These are phyloP conservation scores for Gasteruption jaculator DNA, from an alignment of 2,888 invertebrate genomes.

Conservation along the genomic window DNA sequence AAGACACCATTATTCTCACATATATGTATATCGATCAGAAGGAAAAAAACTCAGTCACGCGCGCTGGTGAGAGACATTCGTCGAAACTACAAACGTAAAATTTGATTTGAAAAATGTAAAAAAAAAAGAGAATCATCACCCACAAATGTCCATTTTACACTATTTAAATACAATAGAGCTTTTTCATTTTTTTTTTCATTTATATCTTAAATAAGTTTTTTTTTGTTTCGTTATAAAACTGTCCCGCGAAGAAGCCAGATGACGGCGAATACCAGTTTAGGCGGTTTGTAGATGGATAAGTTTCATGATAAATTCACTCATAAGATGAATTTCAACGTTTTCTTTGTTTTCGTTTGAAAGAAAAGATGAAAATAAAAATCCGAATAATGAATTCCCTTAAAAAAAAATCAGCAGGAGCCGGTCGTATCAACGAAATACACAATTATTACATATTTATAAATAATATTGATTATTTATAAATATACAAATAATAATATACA, in stretches of 20 bases:
- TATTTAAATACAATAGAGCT: conserved; percentile 52
- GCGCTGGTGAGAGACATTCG: conserved; percentile 51
- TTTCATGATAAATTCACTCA: too few relatives aligned
- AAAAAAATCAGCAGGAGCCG: too few relatives aligned
- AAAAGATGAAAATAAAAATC: too few relatives aligned
- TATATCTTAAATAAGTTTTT: conserved; percentile 50
- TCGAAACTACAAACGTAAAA: conserved; percentile 50
- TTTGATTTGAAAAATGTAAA: conserved; percentile 49
- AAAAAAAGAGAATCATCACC: conserved; percentile 47
- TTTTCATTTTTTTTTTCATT: too few relatives aligned
- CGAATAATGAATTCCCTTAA: too few relatives aligned
- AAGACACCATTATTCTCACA: conserved; percentile 31
- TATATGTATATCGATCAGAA: conserved; percentile 27
- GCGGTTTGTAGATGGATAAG: too few relatives aligned
- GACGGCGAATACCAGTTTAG: conserved; percentile 46
- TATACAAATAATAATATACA: too few relatives aligned
- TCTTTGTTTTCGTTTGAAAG: too few relatives aligned
- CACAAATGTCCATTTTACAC: conserved; percentile 51
- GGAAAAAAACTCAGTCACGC: conserved; percentile 48
- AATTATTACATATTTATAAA: too few relatives aligned
- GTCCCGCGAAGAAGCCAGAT: conserved; percentile 47
- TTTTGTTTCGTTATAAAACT: conserved; percentile 45
- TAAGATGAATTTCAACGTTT: too few relatives aligned
- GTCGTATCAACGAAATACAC: too few relatives aligned
- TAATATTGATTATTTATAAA: too few relatives aligned